phyloP scores from a whole-genome alignment of 2,797 vertebrate genomes.

The Pipistrellus pipistrellus region DNA sequence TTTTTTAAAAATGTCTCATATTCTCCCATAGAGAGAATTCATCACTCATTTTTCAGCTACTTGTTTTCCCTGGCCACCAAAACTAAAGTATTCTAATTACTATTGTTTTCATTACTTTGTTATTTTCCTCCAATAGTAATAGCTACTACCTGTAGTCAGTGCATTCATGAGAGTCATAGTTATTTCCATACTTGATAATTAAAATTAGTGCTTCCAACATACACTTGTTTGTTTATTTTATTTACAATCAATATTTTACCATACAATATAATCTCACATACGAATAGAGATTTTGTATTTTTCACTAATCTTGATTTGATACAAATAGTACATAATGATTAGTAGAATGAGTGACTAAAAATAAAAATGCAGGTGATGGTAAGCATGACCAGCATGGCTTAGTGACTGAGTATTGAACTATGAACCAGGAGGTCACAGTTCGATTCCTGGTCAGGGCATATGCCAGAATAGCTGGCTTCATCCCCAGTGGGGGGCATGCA shows the following conservation, averaged over 20 bases:
- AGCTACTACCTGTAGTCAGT: background rate
- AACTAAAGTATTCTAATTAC: background rate
- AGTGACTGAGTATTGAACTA: too few relatives aligned
- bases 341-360: background rate
- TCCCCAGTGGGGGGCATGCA: too few relatives aligned
- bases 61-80: background rate
- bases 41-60: background rate
- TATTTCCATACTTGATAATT: background rate
- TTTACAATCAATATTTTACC: slow-evolving; percentile 13
- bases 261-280: background rate
- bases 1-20: background rate
- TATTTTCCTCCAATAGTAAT: background rate
- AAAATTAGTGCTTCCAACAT: background rate
- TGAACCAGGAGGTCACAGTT: too few relatives aligned
- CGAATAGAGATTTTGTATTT: background rate
- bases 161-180: background rate
- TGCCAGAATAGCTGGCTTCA: too few relatives aligned
- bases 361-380: background rate
- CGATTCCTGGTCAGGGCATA: too few relatives aligned
- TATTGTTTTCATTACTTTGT: background rate
- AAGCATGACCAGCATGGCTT: too few relatives aligned
- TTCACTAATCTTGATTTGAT: background rate
- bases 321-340: background rate
- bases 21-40: background rate
- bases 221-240: background rate